Evolutionary conservation across 2,888 invertebrate genomes (phyloP), one percentile per base, ranked within the genome.

Genomic region (Mimumesa dahlbomi): DNA sequence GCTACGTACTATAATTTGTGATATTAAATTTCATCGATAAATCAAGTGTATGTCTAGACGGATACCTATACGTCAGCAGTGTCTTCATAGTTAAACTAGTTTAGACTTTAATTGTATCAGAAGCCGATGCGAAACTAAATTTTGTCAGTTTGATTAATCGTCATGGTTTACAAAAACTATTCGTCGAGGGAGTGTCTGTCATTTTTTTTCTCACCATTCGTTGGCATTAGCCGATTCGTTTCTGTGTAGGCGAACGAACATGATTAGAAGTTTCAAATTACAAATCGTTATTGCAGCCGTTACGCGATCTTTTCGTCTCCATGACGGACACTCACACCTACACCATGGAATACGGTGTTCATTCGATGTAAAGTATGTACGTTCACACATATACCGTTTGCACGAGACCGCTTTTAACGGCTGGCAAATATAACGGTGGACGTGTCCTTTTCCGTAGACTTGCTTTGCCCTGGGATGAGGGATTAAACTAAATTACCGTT

Each of bases 401-500:
- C 66, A 16, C 29, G 13, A 40, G 16, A 52, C 29, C n/a, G 7
- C 13, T 25, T 29, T 52, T 52, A 34, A 34, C 50, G 34, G 14
- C 45, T 40, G 14, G 50, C 64, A 40, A 46, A 40, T 22, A 31
- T 36, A 40, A 57, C 40, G 45, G 45, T 42, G 29, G 16, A 53
- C 42, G 7, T 16, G 36, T 43, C 50, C 50, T 38, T 65, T 40
- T 53, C 14, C 40, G 57, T 29, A 14, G 40, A 50, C 45, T 25
- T n/a, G 43, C 36, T 13, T 52, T 49, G n/a, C 13, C 49, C 25
- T 7, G 16, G 36, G 42, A 53, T 22, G 36, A 40, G 31, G n/a
- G 49, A 34, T 38, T 36, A 54, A 54, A 67, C 59, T 54, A 67
- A 54, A 69, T 67, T 66, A 54, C 54, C 13, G 19, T 49, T 21